Conservation (phyloP, 2,113 vertebrate genomes). For the Glaucomys volans region DNA sequence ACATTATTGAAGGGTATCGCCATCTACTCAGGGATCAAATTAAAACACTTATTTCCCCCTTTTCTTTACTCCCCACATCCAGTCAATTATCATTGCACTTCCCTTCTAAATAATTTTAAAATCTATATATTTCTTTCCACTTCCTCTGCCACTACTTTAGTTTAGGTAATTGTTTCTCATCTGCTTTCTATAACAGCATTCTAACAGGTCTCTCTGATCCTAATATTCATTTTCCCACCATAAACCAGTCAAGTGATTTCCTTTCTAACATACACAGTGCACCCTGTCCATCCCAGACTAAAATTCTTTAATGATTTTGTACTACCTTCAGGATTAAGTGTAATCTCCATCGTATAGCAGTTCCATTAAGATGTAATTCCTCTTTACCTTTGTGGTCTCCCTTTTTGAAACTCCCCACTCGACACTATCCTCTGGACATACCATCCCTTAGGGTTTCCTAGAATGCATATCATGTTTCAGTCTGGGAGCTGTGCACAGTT, state of each 20-base stretch:
- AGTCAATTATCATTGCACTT: not conserved
- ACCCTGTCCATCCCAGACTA: not conserved
- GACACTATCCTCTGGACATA: not conserved
- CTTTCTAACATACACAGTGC: constrained; percentile 16
- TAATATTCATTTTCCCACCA: constrained; percentile 13
- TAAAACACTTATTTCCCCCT: not conserved
- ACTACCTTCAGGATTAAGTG: not conserved
- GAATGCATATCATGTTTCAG: not conserved
- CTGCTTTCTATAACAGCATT: not conserved
- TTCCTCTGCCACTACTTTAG: not conserved
- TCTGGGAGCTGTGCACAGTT: not conserved
- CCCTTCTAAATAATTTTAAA: constrained; percentile 15
- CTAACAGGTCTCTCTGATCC: not conserved
- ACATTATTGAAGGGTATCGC: not conserved
- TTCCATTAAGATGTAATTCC: not conserved
- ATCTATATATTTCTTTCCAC: not conserved
- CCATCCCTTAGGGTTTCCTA: not conserved
- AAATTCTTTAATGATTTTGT: constrained; percentile 15
- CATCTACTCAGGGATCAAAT: not conserved
- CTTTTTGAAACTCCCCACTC: not conserved
- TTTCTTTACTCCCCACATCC: not conserved
- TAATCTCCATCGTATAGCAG: not conserved
- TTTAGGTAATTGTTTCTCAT: not conserved
- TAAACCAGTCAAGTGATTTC: not conserved
- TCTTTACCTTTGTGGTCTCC: not conserved